Conservation (phyloP, 1,140 invertebrate genomes). For the Saccostrea echinata region DNA sequence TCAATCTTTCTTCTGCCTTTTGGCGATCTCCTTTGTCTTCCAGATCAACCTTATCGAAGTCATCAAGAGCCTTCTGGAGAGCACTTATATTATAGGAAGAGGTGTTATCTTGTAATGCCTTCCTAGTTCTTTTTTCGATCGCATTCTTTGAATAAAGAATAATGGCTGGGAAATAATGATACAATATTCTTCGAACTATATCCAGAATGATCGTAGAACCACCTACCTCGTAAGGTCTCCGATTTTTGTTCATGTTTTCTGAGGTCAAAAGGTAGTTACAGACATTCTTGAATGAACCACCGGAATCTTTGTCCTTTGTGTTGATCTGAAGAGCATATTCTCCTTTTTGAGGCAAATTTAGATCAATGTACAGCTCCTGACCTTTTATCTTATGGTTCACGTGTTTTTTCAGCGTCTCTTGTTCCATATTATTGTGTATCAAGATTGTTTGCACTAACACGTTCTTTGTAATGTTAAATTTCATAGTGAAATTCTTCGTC, state of each 20-base stretch:
- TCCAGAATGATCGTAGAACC: not conserved
- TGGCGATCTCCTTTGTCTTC: slow-evolving; percentile 32
- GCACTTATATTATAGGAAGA: slow-evolving; percentile 39
- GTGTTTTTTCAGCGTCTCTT: not conserved
- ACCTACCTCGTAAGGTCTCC: slow-evolving; percentile 47
- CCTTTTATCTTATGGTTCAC: slow-evolving; percentile 32
- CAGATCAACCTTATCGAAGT: slow-evolving; percentile 40
- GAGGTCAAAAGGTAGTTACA: slow-evolving; percentile 57
- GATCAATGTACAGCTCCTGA: slow-evolving; percentile 43
- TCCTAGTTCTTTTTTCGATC: not conserved
- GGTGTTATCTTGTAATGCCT: not conserved
- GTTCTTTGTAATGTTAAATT: slow-evolving; percentile 40
- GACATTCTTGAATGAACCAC: slow-evolving; percentile 43
- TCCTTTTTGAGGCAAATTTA: slow-evolving; percentile 50
- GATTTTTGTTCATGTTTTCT: slow-evolving; percentile 47
- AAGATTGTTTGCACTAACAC: slow-evolving; percentile 40
- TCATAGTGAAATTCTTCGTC: slow-evolving; percentile 36
- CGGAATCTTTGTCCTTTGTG: slow-evolving; percentile 45
- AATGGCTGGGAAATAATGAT: too few species aligned
- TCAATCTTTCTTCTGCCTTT: slow-evolving; percentile 40
- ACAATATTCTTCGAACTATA: not conserved
- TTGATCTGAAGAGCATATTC: slow-evolving; percentile 55
- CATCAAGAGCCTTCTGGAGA: slow-evolving; percentile 46
- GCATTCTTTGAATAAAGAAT: not conserved
- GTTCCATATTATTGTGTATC: slow-evolving; percentile 26